Percentiles rank a stretch among this genome's conserved stretches.
Evolutionary conservation across 2,797 vertebrate genomes (phyloP).

Genomic region (Mus caroli): DNA sequence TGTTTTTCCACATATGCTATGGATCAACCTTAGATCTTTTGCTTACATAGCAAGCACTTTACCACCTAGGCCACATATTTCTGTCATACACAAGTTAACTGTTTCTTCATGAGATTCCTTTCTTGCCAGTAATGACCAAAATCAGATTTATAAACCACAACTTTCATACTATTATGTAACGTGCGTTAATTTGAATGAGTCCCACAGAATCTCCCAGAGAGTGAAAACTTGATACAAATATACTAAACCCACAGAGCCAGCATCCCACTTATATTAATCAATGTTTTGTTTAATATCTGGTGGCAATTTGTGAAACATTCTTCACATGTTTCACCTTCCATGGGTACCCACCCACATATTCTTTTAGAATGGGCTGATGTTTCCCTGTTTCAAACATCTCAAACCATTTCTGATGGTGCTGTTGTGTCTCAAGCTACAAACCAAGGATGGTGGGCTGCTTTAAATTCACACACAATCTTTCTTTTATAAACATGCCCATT

Average conservation of each 20-base stretch:
- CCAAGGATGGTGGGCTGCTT: background rate
- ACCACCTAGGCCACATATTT: background rate
- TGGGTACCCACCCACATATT: background rate
- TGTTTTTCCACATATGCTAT: background rate
- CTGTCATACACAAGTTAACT: background rate
- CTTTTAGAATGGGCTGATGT: background rate
- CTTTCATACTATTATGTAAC: background rate
- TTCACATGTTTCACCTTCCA: background rate
- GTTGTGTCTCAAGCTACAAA: background rate
- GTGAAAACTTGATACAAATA: background rate
- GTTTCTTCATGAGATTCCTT: background rate
- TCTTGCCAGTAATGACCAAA: background rate
- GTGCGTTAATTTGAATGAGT: background rate
- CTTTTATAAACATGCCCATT: background rate
- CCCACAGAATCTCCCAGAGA: background rate
- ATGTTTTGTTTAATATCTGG: background rate
- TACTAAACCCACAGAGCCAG: background rate
- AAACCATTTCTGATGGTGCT: fast-evolving
- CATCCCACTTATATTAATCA: background rate
- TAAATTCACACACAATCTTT: background rate
- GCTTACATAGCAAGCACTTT: background rate
- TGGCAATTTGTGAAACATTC: background rate
- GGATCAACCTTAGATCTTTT: background rate
- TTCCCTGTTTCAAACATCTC: background rate
- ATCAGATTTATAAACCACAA: background rate